Conservation (phyloP, 2,888 invertebrate genomes). For the Dryomyza anilis region DNA sequence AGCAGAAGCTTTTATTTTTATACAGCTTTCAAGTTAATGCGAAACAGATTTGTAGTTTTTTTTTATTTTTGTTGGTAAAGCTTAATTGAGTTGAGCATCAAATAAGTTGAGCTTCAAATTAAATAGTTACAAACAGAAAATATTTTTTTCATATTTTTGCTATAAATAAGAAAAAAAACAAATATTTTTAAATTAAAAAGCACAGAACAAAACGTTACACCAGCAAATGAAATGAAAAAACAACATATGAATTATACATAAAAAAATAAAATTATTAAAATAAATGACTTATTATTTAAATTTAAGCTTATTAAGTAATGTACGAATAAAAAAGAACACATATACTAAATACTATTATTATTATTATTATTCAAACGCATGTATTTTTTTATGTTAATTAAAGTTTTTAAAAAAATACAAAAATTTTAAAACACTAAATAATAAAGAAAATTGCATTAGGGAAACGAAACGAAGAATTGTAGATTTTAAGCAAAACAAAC, state of each 20-base stretch:
- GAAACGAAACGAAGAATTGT: constrained; percentile 17
- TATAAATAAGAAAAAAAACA: no score
- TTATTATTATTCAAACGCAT: not conserved
- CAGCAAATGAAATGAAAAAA: not conserved
- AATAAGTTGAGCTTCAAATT: not conserved
- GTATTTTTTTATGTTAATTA: no score
- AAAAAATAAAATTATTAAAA: no score
- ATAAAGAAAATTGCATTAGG: not conserved
- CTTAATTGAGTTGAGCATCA: not conserved
- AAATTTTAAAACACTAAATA: not conserved
- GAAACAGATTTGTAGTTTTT: not conserved
- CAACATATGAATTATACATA: no score
- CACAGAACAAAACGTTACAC: not conserved
- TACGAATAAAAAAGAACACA: no score
- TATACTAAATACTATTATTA: not conserved
- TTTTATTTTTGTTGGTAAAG: not conserved
- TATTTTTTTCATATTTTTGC: no score
- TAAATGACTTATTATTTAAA: not conserved
- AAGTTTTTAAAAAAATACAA: not conserved
- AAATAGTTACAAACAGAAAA: no score
- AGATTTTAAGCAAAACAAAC: constrained; percentile 33
- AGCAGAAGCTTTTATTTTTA: not conserved
- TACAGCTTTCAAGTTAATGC: not conserved
- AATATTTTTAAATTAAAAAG: no score
- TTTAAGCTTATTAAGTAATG: not conserved